Evolutionary conservation across 2,888 invertebrate genomes (phyloP).

Genomic region (Scaeva pyrastri): DNA sequence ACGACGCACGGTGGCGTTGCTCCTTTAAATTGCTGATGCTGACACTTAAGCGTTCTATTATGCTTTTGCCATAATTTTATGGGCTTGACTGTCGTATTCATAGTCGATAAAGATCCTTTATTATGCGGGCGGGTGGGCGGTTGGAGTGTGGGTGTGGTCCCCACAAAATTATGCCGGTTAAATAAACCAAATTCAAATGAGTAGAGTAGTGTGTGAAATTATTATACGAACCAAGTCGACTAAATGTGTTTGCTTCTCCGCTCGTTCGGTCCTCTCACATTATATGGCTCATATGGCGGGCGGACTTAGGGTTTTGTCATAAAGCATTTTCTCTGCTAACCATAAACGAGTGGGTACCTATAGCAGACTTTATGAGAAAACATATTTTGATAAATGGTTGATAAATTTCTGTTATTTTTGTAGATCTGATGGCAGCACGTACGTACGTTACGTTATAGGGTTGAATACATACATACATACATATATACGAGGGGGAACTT

Average conservation of each 20-base stretch:
- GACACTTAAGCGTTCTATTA: constrained; percentile 70
- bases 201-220: constrained; percentile 49
- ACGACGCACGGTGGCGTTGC: neutral
- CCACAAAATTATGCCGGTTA: constrained; percentile 19
- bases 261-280: neutral
- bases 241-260: neutral
- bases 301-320: constrained; percentile 34
- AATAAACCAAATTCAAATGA: constrained; percentile 54
- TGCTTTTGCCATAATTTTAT: constrained; percentile 68
- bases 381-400: constrained; percentile 42
- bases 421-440: neutral
- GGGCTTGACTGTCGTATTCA: constrained; percentile 66
- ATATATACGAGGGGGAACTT: constrained; percentile 1
- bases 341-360: no score
- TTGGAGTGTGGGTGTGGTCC: constrained; percentile 8
- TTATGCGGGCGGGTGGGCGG: constrained; percentile 21
- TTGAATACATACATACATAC: no score
- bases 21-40: constrained; percentile 61
- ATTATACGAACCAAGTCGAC: constrained; percentile 6
- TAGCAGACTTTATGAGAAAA: constrained; percentile 31
- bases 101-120: constrained; percentile 71
- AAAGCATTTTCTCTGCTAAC: constrained; percentile 27
- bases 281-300: constrained; percentile 23
- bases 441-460: neutral
- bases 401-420: constrained; percentile 12